phyloP scores from a whole-genome alignment of 1,140 invertebrate species.

The Drosophila arizonae region DNA sequence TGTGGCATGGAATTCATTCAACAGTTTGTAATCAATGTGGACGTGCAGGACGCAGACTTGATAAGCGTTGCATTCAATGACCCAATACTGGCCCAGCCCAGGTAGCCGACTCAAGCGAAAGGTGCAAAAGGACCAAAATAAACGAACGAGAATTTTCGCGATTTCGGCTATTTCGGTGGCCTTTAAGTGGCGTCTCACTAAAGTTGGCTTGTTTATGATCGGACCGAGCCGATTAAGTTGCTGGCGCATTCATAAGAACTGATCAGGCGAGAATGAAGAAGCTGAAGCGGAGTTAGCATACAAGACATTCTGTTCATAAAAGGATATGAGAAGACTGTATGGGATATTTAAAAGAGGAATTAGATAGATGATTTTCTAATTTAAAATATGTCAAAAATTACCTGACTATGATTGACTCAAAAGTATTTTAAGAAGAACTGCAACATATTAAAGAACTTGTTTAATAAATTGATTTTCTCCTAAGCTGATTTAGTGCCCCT shows the following conservation, averaged over 20 bases:
- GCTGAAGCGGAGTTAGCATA: background rate
- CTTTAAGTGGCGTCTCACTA: slow-evolving; percentile 68
- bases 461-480: too few relatives aligned
- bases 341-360: too few relatives aligned
- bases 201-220: slow-evolving; percentile 55
- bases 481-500: too few relatives aligned
- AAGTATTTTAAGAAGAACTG: too few relatives aligned
- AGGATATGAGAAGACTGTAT: too few relatives aligned
- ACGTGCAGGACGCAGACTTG: slow-evolving; percentile 43
- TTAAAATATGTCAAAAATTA: too few relatives aligned
- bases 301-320: too few relatives aligned
- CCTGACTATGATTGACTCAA: too few relatives aligned
- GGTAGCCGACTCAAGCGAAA: slow-evolving; percentile 25
- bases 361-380: too few relatives aligned
- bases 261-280: background rate
- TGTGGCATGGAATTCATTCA: slow-evolving; percentile 66
- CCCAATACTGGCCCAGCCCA: slow-evolving; percentile 13
- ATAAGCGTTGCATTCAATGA: slow-evolving; percentile 54
- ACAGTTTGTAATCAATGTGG: slow-evolving; percentile 74
- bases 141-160: slow-evolving; percentile 50
- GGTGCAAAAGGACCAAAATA: slow-evolving; percentile 31
- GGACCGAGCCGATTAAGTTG: slow-evolving; percentile 29
- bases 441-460: too few relatives aligned
- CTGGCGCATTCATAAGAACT: slow-evolving; percentile 14
- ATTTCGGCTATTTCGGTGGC: slow-evolving; percentile 58